Base-by-base conservation (phyloP, 2,113 vertebrate species). In the Cebidichthys violaceus region DNA sequence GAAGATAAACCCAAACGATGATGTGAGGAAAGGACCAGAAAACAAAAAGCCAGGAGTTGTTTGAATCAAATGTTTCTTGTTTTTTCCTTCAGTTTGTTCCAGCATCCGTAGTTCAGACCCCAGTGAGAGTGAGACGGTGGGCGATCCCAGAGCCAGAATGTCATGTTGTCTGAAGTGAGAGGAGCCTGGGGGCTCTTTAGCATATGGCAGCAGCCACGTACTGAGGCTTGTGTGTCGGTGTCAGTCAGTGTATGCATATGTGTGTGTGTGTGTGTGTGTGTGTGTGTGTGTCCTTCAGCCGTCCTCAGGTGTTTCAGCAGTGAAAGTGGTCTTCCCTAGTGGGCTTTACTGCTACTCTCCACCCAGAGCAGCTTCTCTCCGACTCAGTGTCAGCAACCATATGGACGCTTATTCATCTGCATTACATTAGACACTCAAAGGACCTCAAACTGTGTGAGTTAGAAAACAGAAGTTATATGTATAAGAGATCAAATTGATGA, bases 121-220 rank as follows among this genome's bases (percentile, higher is more conserved):
- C 84, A 59, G 55, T 82, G 87, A 85, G 86, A 78, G 61, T n/a
- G 67, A 62, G 77, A 70, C 75, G 59, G 59, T 71, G 72, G 84
- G 78, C 68, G 81, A 64, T 80, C 82, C 85, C 35, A 79, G 88
- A 86, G 74, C 79, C 81, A 73, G 70, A 69, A 77, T 79, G 81
- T 87, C 86, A 89, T 89, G 80, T 79, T 88, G 86, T 92, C 82
- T 90, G 81, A 87, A 75, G 89, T 81, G 73, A 90, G 75, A 70
- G 66, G 79, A 90, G 91, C 86, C 91, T 8, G 37, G 90, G 86
- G 87, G 77, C 85, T 89, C 81, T 87, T 92, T 86, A 91, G 75
- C 86, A 92, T 91, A 88, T 90, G 87, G 86, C 84, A 89, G 70
- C 59, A 72, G 81, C 61, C 69, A 60, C 60, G 37, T 77, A 82